phyloP scores from a whole-genome alignment of 2,888 invertebrate genomes.

The Nycteola revayana region DNA sequence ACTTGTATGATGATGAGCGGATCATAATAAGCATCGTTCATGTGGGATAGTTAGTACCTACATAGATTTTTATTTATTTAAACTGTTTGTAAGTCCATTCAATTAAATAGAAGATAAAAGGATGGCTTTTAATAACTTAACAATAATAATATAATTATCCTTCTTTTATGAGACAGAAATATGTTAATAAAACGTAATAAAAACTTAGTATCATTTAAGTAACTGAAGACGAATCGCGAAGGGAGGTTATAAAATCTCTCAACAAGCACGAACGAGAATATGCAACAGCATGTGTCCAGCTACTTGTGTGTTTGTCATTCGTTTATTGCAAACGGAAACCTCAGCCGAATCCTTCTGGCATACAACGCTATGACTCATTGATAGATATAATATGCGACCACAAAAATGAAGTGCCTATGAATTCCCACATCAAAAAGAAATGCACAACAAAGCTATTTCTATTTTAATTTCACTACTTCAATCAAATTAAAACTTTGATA shows the following conservation, averaged over 20 bases:
- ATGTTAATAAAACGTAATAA: constrained; percentile 30
- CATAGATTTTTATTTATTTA: no score
- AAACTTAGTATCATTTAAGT: constrained; percentile 30
- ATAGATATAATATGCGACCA: constrained; percentile 64
- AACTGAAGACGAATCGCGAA: constrained; percentile 44
- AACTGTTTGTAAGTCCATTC: no score
- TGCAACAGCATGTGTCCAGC: constrained; percentile 41
- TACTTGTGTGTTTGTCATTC: constrained; percentile 47
- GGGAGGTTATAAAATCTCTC: constrained; percentile 62
- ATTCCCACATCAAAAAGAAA: constrained; percentile 24
- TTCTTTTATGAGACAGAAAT: constrained; percentile 25
- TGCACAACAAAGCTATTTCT: constrained; percentile 1
- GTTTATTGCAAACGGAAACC: constrained; percentile 75
- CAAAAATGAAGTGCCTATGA: constrained; percentile 47
- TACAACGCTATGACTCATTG: constrained; percentile 52
- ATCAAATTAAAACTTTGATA: constrained; percentile 69
- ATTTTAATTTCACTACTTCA: constrained; percentile 49
- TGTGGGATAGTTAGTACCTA: no score
- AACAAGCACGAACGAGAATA: constrained; percentile 45
- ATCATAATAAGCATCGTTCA: no score
- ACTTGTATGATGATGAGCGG: no score
- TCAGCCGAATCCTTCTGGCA: constrained; percentile 46
- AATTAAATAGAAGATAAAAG: no score
- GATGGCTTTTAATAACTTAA: background rate
- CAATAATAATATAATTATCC: constrained; percentile 7